Base-by-base conservation (phyloP, 2,797 vertebrate genomes). In the Onychomys torridus region DNA sequence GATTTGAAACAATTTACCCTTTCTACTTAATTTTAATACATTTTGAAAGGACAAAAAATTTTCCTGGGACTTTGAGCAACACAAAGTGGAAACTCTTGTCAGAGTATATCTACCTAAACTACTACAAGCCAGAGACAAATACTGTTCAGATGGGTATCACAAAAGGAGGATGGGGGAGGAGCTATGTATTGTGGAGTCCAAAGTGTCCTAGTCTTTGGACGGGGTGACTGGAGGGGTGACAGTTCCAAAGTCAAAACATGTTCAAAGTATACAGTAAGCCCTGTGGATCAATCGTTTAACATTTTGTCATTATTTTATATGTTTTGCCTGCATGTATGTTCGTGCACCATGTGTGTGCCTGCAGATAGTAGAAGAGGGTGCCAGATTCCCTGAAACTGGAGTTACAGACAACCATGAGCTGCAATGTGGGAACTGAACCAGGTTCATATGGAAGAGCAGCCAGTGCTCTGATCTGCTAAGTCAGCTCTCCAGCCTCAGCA, bases 91-190 rank as follows among this genome's bases (percentile, higher is more conserved):
- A 88, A 85, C 2, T 89, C 43, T 90, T 29, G 59, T 90, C 52
- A 88, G 76, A 78, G 79, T 29, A 85, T 21, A 93, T 32, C 14
- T 14, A 55, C 10, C 71, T 78, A 82, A 82, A 83, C 67, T 78
- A 90, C 85, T 81, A 81, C 27, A 96, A 92, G 67, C 25, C 67
- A 95, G 67, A 86, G 89, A 89, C 63, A 93, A 96, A 88, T 34
- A 94, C 29, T 75, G 71, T 83, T 89, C 77, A 93, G 73, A 86
- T 25, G 61, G 11, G 23, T 85, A 34, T 43, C 61, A 83, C 9
- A 34, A 37, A 86, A 90, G 81, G 10, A 17, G 23, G 65, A 88
- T 7, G 25, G 8, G 5, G 63, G 94, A 59, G 92, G 5, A 32
- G 29, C 4, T 43, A 37, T 40, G 29, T 87, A n/a, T 40, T 57